A percentile compares a stretch with the other conserved stretches of the same genome.
Conservation (phyloP, 2,888 invertebrate species). For the Hipparchia semele region DNA sequence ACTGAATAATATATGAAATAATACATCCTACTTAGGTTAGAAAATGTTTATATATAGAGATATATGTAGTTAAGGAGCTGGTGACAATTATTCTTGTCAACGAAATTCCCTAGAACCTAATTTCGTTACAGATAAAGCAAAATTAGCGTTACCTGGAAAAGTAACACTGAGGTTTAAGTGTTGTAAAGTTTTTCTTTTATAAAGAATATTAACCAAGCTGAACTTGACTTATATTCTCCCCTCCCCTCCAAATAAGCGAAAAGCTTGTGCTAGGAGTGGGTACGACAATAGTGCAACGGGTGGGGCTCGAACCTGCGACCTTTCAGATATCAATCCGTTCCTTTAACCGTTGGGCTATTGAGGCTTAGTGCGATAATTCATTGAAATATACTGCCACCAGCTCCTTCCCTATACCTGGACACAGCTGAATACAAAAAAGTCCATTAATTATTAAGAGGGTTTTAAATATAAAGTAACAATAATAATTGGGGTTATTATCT, state of each 20-base stretch:
- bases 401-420: neutral
- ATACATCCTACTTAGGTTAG: slow-evolving; percentile 49
- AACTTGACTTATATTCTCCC: too few species aligned
- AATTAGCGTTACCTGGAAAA: neutral
- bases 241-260: too few species aligned
- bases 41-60: neutral
- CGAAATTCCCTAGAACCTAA: neutral
- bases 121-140: too few species aligned
- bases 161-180: neutral
- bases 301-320: too few species aligned
- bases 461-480: too few species aligned
- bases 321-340: too few species aligned
- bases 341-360: too few species aligned
- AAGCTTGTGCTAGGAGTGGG: too few species aligned
- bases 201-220: too few species aligned
- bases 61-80: neutral
- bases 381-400: slow-evolving; percentile 1
- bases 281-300: too few species aligned
- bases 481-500: too few species aligned
- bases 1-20: slow-evolving; percentile 68
- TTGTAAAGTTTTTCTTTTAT: neutral
- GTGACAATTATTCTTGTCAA: neutral
- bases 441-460: too few species aligned
- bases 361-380: neutral
- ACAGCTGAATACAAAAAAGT: neutral